These are phyloP conservation scores for Leucoraja erinaceus DNA, from an alignment of 2,113 vertebrate species.

Conservation along the genomic window DNA sequence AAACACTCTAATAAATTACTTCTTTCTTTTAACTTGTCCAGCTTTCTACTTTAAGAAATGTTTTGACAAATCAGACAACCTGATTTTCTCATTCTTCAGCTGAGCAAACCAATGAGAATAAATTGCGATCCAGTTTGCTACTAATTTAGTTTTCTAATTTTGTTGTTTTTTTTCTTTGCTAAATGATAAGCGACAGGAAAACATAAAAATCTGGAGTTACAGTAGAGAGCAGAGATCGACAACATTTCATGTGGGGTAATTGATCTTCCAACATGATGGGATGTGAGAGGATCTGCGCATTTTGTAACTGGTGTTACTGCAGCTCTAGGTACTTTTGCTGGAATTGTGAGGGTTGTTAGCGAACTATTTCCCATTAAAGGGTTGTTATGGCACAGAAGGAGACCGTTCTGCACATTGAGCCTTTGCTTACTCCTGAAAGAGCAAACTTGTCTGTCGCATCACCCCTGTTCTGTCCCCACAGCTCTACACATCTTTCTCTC, in stretches of 20 bases:
- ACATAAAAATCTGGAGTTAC: neutral
- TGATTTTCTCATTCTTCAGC: neutral
- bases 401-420: no score
- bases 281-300: neutral
- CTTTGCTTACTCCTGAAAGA: no score
- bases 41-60: neutral
- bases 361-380: no score
- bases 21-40: neutral
- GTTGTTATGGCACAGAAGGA: no score
- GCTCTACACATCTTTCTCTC: no score
- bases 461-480: no score
- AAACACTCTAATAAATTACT: slow-evolving; percentile 3
- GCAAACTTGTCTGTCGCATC: no score
- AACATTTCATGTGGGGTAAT: no score
- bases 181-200: neutral
- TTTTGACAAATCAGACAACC: neutral
- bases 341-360: neutral
- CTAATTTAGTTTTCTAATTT: neutral
- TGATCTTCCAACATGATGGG: neutral
- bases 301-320: no score
- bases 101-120: neutral
- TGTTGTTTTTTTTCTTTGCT: neutral
- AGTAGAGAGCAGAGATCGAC: neutral
- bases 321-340: neutral
- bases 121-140: neutral